Base-by-base conservation (phyloP, 2,113 vertebrate species). In the Gallinago media region DNA sequence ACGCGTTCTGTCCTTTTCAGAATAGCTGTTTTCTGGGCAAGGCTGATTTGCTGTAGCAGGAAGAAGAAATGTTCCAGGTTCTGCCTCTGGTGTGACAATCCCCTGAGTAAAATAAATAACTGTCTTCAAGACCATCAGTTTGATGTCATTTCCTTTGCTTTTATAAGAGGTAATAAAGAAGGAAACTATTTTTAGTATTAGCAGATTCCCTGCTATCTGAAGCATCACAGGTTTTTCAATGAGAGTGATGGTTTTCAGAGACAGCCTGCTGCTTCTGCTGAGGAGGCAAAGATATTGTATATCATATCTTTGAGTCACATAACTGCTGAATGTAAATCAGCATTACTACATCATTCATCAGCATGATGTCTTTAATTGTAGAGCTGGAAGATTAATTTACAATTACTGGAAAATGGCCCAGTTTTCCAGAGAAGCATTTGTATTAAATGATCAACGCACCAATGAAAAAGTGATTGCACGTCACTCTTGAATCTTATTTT, bases 381-480 rank as follows among this genome's bases (percentile, higher is more conserved):
- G 92, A 96, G 93, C 73, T 73, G 76, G 81, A 97, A 97, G 96
- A 96, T 97, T 97, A 98, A 98, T 97, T 98, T 97, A 80, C 94
- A 85, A 62, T 77, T 95, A 65, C 96, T 97, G 92, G 95, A 95
- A 97, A 96, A 96, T 36, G 86, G 84, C 89, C 88, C 94, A 96
- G 62, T 97, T 95, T 94, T 97, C 87, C 83, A 87, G 65, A 93
- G 92, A 93, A 96, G 47, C 47, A 79, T 97, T 97, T 97, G 87
- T 92, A 92, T 94, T 88, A 94, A 96, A 62, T 82, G 85, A 97
- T 96, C 96, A 96, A 55, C 91, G 87, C 47, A 84, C 62, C 66
- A 83, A 34, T 71, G 71, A 76, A 78, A 81, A 96, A 83, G 62
- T 54, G 87, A 95, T 91, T 92, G 42, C 93, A 82, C 23, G 17